Conservation (phyloP, 35 echinoderm and acorn worm genomes). For the Stichopus chloronotus region DNA sequence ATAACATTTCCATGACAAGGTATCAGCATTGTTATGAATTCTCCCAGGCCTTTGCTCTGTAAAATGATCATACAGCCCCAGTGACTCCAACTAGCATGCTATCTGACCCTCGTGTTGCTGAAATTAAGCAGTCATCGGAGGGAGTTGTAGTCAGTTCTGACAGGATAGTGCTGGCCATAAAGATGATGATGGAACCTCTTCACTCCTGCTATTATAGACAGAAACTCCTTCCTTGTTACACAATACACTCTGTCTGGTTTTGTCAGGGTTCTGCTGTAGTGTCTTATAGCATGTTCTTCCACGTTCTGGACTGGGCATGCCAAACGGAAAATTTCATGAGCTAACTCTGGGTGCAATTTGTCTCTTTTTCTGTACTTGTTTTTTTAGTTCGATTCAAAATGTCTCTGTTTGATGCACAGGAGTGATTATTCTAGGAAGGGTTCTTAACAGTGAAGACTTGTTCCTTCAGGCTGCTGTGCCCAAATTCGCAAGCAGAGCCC, state of each 20-base stretch:
- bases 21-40: constrained; percentile 59
- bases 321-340: too few species aligned
- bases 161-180: constrained; percentile 52
- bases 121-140: constrained; percentile 57
- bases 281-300: constrained; percentile 19
- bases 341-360: too few species aligned
- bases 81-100: constrained; percentile 61
- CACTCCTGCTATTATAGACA: background rate
- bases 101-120: background rate
- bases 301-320: constrained; percentile 22
- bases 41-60: constrained; percentile 39
- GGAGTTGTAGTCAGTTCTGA: constrained; percentile 10
- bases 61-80: constrained; percentile 46
- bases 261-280: background rate
- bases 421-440: too few species aligned
- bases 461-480: too few species aligned
- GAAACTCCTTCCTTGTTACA: background rate
- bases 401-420: too few species aligned
- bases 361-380: too few species aligned
- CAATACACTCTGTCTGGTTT: constrained; percentile 51
- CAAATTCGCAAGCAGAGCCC: too few species aligned
- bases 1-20: constrained; percentile 9
- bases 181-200: constrained; percentile 56
- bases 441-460: too few species aligned
- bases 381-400: too few species aligned